These are phyloP conservation scores for Cinara cedri DNA, from an alignment of 2,888 invertebrate species.

Conservation along the genomic window DNA sequence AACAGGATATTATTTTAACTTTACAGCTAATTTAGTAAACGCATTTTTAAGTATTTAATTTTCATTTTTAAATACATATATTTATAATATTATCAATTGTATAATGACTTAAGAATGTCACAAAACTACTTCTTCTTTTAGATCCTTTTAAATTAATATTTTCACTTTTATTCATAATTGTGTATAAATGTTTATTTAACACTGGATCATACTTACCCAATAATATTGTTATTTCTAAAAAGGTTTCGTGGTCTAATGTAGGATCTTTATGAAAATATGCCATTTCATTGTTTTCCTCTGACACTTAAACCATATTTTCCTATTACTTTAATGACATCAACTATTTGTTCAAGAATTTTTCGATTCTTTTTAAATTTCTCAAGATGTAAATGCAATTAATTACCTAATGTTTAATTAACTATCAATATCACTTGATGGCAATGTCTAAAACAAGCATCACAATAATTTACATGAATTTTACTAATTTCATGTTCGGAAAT, in stretches of 20 bases:
- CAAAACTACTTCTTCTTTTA: no score
- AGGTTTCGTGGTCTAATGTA: not conserved
- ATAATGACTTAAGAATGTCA: slow-evolving; percentile 10
- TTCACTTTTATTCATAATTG: not conserved
- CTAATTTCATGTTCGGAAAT: slow-evolving; percentile 11
- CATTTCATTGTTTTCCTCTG: slow-evolving; percentile 11
- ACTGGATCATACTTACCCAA: slow-evolving; percentile 3
- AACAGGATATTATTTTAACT: no score
- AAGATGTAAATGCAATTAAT: not conserved
- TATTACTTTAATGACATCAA: slow-evolving; percentile 5
- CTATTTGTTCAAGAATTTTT: slow-evolving; percentile 1
- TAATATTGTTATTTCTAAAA: slow-evolving; percentile 15
- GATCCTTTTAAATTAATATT: no score
- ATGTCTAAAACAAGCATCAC: not conserved
- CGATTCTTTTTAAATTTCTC: slow-evolving; percentile 24
- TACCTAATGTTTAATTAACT: not conserved
- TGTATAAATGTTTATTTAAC: slow-evolving; percentile 13
- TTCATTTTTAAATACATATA: no score
- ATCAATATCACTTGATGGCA: slow-evolving; percentile 1
- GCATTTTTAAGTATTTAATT: no score
- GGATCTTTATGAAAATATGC: not conserved
- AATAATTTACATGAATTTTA: not conserved
- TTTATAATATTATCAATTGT: not conserved
- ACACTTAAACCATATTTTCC: slow-evolving; percentile 24
- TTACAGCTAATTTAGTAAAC: no score